Percentiles rank a stretch among this genome's conserved stretches.
phyloP scores from a whole-genome alignment of 2,888 invertebrate genomes.

The Drosophila quasianomalipes region DNA sequence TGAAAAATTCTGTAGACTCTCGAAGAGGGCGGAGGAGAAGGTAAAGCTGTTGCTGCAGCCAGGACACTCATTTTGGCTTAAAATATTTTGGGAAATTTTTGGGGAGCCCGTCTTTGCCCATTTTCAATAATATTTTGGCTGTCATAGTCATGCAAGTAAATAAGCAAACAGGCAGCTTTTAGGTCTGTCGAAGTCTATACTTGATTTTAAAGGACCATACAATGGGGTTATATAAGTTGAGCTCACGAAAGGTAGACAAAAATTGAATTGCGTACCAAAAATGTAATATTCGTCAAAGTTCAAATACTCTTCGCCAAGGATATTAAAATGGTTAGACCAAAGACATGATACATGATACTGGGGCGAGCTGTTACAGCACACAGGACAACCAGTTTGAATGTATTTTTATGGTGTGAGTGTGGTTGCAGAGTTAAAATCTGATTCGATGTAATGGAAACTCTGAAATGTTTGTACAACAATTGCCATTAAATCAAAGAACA shows the following conservation, averaged over 20 bases:
- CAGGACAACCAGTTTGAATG: neutral
- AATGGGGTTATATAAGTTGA: neutral
- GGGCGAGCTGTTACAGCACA: neutral
- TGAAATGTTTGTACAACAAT: constrained; percentile 45
- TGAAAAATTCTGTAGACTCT: constrained; percentile 47
- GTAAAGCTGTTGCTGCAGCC: constrained; percentile 14
- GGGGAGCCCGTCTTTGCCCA: constrained; percentile 14
- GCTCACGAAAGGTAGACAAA: neutral
- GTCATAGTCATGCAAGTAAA: constrained; percentile 55
- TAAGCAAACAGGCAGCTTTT: constrained; percentile 9
- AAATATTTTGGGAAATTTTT: constrained; percentile 48
- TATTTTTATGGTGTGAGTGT: neutral
- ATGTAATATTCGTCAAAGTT: constrained; percentile 4
- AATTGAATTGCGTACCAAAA: neutral
- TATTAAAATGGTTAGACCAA: constrained; percentile 16
- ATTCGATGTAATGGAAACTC: constrained; percentile 54
- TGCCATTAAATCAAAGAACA: constrained; percentile 61
- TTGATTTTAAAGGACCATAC: neutral
- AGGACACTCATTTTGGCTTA: constrained; percentile 64
- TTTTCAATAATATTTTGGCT: constrained; percentile 68
- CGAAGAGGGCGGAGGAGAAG: constrained; percentile 10
- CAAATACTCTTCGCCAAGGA: neutral
- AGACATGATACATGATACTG: constrained; percentile 10
- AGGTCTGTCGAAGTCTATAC: neutral
- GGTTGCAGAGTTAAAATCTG: constrained; percentile 58